A percentile compares a stretch with the other conserved stretches of the same genome.
Conservation (phyloP, 2,888 invertebrate species). For the Volucella inanis region DNA sequence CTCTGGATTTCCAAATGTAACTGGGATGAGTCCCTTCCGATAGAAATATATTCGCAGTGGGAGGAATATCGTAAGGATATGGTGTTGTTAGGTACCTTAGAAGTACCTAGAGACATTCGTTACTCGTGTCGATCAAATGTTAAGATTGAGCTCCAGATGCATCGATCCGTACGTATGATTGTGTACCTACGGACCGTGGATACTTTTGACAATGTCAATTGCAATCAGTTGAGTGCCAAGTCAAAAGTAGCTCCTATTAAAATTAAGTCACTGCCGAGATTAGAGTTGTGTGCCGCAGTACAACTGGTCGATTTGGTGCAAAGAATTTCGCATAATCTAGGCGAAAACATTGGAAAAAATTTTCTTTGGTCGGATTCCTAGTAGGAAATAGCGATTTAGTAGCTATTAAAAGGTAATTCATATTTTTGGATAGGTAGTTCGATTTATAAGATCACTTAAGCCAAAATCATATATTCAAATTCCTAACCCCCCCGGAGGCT, state of each 20-base stretch:
- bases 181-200: conserved; percentile 3
- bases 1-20: conserved; percentile 33
- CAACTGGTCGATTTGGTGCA: neutral
- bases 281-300: no score
- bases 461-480: neutral
- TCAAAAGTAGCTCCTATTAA: conserved; percentile 2
- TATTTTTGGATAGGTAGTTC: conserved; percentile 3
- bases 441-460: neutral
- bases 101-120: neutral
- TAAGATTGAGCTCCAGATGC: conserved; percentile 23
- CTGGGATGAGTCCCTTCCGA: conserved; percentile 8
- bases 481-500: conserved; percentile 10
- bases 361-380: conserved; percentile 10
- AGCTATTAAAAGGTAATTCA: neutral
- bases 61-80: neutral
- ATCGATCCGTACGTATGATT: conserved; percentile 31
- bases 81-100: neutral
- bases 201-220: neutral
- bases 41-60: neutral
- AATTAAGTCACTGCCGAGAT: neutral
- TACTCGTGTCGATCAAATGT: neutral
- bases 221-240: conserved; percentile 17
- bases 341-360: neutral
- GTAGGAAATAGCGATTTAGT: neutral
- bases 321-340: neutral